A percentile compares a stretch with the other conserved stretches of the same genome.
Conservation (phyloP, 2,113 vertebrate species). For the Notarius quadriscutis region DNA sequence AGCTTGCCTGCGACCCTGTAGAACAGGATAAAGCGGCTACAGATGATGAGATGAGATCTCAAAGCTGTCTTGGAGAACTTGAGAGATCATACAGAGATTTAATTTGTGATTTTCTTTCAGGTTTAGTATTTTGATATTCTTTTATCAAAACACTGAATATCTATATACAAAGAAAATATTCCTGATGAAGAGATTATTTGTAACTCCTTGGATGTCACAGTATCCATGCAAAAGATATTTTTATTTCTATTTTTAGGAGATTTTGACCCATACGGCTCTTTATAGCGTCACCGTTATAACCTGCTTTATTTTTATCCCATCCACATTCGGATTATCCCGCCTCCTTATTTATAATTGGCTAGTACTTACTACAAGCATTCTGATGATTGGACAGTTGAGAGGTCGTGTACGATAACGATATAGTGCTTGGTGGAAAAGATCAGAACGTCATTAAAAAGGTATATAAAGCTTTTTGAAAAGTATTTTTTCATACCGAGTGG, state of each 20-base stretch:
- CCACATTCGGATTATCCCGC: neutral
- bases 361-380: neutral
- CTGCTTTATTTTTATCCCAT: neutral
- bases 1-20: too few species aligned
- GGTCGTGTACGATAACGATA: neutral
- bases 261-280: neutral
- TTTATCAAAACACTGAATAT: neutral
- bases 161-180: neutral
- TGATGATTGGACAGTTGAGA: neutral
- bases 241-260: neutral
- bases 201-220: neutral
- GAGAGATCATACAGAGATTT: too few species aligned
- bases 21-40: too few species aligned
- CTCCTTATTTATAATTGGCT: neutral
- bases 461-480: neutral
- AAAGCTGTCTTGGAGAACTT: too few species aligned
- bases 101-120: neutral
- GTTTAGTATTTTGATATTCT: neutral
- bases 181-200: neutral
- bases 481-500: neutral
- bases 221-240: too few species aligned
- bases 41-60: too few species aligned
- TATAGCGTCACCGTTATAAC: neutral
- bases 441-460: neutral
- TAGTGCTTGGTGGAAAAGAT: neutral